Conservation (phyloP, 2,797 vertebrate species). For the Thripadectes ignobilis region DNA sequence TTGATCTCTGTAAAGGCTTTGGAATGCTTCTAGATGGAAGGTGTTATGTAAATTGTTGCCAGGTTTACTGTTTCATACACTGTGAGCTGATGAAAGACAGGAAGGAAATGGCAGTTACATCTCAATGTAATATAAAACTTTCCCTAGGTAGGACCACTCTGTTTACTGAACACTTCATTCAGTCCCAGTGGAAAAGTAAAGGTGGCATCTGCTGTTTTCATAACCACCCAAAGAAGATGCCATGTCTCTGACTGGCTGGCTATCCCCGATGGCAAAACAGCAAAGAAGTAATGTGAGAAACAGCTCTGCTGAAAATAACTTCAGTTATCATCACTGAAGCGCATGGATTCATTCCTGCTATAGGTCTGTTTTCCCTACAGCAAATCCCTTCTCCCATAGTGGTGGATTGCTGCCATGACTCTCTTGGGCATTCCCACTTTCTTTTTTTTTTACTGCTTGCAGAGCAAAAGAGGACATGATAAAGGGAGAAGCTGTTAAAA, state of each 20-base stretch:
- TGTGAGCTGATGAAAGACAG: background rate
- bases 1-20: background rate
- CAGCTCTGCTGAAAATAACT: constrained; percentile 47
- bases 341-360: background rate
- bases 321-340: background rate
- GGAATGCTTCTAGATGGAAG: background rate
- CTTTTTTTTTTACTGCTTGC: background rate
- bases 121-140: background rate
- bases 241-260: background rate
- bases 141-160: background rate
- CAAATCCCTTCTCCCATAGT: background rate
- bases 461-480: background rate
- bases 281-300: background rate
- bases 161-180: constrained; percentile 1
- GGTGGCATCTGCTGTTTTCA: constrained; percentile 61
- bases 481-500: background rate
- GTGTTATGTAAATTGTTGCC: background rate
- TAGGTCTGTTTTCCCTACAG: background rate
- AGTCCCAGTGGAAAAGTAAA: constrained; percentile 58
- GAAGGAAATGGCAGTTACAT: background rate
- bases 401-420: background rate
- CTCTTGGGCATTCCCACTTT: constrained; percentile 14
- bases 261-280: background rate
- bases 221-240: constrained; percentile 43
- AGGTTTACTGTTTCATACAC: background rate